phyloP scores from a whole-genome alignment of 2,888 invertebrate genomes.

The Pycnomerus fuliginosus region DNA sequence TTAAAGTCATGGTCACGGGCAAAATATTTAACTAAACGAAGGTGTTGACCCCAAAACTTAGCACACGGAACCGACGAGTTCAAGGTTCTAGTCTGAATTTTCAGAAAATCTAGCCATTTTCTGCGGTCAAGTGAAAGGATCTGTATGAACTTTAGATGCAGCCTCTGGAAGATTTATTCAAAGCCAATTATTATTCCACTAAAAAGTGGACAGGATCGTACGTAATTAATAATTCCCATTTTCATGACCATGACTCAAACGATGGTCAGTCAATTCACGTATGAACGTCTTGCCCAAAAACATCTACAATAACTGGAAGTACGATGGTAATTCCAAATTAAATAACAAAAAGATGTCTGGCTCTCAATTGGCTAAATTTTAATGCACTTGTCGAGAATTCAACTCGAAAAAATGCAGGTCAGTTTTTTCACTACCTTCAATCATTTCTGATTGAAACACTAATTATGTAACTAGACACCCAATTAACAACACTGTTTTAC shows the following conservation, averaged over 20 bases:
- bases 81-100: constrained; percentile 5
- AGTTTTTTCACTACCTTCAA: constrained; percentile 11
- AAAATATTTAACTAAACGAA: constrained; percentile 20
- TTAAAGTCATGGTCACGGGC: constrained; percentile 25
- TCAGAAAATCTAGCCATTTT: too few relatives aligned
- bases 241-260: constrained; percentile 3
- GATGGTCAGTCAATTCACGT: constrained; percentile 34
- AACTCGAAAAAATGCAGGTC: constrained; percentile 24
- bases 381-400: constrained; percentile 25
- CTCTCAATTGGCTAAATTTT: constrained; percentile 34
- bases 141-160: constrained; percentile 42
- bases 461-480: not conserved
- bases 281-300: constrained; percentile 33
- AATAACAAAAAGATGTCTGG: constrained; percentile 38
- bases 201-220: not conserved
- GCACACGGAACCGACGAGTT: constrained; percentile 6
- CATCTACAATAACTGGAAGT: constrained; percentile 34
- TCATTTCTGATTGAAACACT: not conserved
- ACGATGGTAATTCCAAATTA: constrained; percentile 36
- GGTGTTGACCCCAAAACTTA: constrained; percentile 25
- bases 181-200: too few relatives aligned
- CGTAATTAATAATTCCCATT: constrained; percentile 4
- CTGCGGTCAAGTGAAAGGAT: constrained; percentile 46
- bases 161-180: too few relatives aligned
- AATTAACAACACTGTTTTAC: not conserved